phyloP scores from a whole-genome alignment of 2,113 vertebrate genomes.

The Anolis carolinensis region DNA sequence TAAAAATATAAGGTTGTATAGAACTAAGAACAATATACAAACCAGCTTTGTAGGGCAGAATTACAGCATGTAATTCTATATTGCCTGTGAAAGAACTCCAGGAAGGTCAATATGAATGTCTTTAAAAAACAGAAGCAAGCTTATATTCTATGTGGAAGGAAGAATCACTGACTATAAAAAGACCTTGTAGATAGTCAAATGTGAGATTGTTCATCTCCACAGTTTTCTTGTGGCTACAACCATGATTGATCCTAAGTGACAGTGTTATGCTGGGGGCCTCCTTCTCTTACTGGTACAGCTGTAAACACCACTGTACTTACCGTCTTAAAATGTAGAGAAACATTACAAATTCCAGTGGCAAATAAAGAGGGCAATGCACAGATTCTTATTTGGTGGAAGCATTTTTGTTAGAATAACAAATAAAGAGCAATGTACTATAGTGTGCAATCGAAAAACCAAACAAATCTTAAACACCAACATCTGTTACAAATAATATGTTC shows the following conservation, averaged over 20 bases:
- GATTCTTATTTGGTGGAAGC: accelerated
- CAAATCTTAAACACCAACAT: no score
- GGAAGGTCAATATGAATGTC: neutral
- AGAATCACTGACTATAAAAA: accelerated
- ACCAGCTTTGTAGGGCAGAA: accelerated
- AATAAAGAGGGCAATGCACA: neutral
- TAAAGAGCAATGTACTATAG: neutral
- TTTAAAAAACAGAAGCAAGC: accelerated
- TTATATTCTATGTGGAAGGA: neutral
- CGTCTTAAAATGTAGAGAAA: neutral
- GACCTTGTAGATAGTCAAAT: neutral
- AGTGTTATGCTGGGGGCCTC: slow-evolving; percentile 43
- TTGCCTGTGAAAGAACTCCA: neutral
- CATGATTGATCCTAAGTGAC: slow-evolving; percentile 57
- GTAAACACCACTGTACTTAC: slow-evolving; percentile 25
- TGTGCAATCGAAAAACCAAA: neutral
- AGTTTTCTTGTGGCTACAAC: slow-evolving; percentile 13
- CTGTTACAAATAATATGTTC: no score
- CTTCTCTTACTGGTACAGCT: slow-evolving; percentile 43
- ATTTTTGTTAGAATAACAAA: neutral
- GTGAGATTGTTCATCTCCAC: neutral
- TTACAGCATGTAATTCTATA: neutral
- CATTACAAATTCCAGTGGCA: neutral
- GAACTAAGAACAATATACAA: neutral
- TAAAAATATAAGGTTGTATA: neutral